These are phyloP conservation scores for Strongylocentrotus purpuratus DNA, from an alignment of 35 echinoderm and acorn worm species.

Conservation along the genomic window DNA sequence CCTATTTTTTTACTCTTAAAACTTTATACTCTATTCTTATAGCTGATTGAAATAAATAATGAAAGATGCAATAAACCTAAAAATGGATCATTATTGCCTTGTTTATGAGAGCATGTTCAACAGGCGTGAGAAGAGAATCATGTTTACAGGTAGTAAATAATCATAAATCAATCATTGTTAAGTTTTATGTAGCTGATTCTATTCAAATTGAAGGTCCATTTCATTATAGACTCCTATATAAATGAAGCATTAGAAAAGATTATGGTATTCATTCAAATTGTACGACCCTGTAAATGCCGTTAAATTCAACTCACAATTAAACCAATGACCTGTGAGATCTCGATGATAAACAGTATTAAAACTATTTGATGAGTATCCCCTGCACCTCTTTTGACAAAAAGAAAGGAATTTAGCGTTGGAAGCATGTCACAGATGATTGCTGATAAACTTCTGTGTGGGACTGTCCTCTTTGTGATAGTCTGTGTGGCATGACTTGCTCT, in stretches of 20 bases:
- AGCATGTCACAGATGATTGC: neutral
- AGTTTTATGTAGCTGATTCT: neutral
- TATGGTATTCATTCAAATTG: neutral
- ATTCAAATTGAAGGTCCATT: neutral
- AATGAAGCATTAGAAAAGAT: neutral
- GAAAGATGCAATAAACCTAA: too few relatives aligned
- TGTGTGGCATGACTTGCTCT: too few relatives aligned
- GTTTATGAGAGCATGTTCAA: neutral
- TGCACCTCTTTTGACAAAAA: slow-evolving; percentile 2
- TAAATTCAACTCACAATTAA: neutral
- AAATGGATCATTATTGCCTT: neutral
- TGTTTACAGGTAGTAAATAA: neutral
- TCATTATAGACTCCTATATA: neutral
- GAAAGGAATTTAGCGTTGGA: neutral
- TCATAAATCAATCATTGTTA: neutral
- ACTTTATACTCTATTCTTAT: too few relatives aligned
- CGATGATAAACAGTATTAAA: slow-evolving; percentile 5
- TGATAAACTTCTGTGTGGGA: neutral
- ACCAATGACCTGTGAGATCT: neutral
- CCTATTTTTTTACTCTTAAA: too few relatives aligned
- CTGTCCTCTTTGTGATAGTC: too few relatives aligned
- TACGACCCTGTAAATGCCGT: neutral
- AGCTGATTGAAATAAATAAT: too few relatives aligned
- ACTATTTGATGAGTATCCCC: neutral
- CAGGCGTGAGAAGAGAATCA: neutral